These are phyloP conservation scores for Penaeus vannamei DNA, from an alignment of 1,140 invertebrate species.

Conservation along the genomic window DNA sequence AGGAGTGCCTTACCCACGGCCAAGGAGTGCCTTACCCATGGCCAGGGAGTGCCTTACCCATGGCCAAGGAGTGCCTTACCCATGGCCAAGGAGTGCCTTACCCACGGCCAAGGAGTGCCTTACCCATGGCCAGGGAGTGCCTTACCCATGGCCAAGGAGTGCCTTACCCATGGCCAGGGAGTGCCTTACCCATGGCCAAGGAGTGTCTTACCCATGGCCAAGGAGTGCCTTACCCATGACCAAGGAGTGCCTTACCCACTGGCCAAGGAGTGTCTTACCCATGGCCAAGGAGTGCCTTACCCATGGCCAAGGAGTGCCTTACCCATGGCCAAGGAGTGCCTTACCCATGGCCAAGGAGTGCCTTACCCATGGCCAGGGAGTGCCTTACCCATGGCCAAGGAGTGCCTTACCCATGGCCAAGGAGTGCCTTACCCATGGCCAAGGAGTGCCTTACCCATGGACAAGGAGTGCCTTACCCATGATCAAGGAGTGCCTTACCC, in stretches of 20 bases:
- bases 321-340: constrained; percentile 88
- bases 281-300: constrained; percentile 89
- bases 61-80: constrained; percentile 88
- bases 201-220: constrained; percentile 90
- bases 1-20: constrained; percentile 88
- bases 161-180: too few relatives aligned
- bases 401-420: constrained; percentile 89
- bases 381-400: constrained; percentile 86
- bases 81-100: constrained; percentile 88
- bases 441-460: constrained; percentile 89
- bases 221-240: constrained; percentile 88
- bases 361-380: too few relatives aligned
- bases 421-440: constrained; percentile 88
- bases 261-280: too few relatives aligned
- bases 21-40: too few relatives aligned
- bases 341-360: constrained; percentile 88
- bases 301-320: constrained; percentile 88
- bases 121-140: too few relatives aligned
- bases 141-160: constrained; percentile 87
- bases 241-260: too few relatives aligned
- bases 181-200: constrained; percentile 85
- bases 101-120: constrained; percentile 88
- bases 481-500: too few relatives aligned
- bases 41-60: too few relatives aligned
- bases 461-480: constrained; percentile 89